Evolutionary conservation across 2,113 vertebrate species (phyloP).

Genomic region (Physeter macrocephalus): DNA sequence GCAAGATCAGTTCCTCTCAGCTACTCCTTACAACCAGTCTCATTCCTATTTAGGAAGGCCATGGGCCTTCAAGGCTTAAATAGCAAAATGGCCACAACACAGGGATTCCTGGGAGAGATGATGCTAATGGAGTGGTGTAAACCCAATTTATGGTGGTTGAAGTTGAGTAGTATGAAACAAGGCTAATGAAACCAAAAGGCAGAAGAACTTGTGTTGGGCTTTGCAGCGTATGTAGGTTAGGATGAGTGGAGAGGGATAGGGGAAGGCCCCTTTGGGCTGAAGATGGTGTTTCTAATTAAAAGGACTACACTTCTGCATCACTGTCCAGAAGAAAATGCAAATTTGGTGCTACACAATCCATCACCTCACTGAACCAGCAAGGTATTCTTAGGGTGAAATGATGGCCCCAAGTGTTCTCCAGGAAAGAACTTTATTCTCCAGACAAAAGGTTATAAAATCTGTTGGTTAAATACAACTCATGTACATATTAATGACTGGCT

Average conservation of each 20-base stretch:
- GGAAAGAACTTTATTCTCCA: background rate
- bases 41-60: background rate
- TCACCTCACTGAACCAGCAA: background rate
- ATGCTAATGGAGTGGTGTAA: too few relatives aligned
- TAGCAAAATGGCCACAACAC: fast-evolving
- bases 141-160: too few relatives aligned
- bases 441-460: background rate
- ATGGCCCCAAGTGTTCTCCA: background rate
- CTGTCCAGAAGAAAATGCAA: background rate
- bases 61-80: background rate
- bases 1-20: fast-evolving
- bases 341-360: too few relatives aligned
- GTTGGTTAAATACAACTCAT: background rate
- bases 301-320: background rate
- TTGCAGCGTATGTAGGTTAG: too few relatives aligned
- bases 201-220: background rate
- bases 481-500: background rate
- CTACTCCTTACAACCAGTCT: background rate
- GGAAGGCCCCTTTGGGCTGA: background rate
- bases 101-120: background rate
- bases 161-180: background rate
- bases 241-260: background rate
- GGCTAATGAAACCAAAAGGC: background rate
- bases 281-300: too few relatives aligned
- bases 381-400: background rate